Percentiles rank a stretch among this genome's conserved stretches.
Conservation (phyloP, 2,888 invertebrate species). For the Troides aeacus region DNA sequence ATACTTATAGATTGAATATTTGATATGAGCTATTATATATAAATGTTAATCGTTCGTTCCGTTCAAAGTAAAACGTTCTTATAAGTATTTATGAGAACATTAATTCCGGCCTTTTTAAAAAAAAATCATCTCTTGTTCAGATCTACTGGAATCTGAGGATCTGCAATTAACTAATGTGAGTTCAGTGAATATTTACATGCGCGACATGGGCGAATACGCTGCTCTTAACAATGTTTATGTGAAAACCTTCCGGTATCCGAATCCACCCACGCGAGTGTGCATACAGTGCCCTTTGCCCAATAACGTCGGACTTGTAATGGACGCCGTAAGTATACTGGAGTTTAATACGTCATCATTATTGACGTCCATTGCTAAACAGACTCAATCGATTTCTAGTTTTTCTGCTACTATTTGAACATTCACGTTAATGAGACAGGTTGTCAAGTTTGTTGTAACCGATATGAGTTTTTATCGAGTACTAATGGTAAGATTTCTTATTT, state of each 20-base stretch:
- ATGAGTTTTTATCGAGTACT: no score
- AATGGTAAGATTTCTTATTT: no score
- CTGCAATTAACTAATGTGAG: constrained; percentile 84
- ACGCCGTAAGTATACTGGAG: constrained; percentile 79
- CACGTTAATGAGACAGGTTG: no score
- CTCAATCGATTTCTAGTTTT: no score
- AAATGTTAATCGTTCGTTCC: no score
- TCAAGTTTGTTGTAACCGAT: no score
- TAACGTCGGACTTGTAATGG: constrained; percentile 87
- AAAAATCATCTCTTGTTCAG: constrained; percentile 58
- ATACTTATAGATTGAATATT: no score
- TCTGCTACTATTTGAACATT: no score
- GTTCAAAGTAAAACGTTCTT: no score
- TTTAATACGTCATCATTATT: neutral
- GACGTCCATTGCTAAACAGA: no score
- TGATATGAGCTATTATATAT: no score
- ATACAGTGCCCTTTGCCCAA: constrained; percentile 88
- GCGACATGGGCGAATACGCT: constrained; percentile 89
- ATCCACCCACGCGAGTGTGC: constrained; percentile 93
- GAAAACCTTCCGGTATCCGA: constrained; percentile 84
- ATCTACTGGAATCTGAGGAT: constrained; percentile 69
- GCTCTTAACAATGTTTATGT: constrained; percentile 89
- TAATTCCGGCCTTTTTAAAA: neutral
- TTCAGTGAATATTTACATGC: constrained; percentile 90
- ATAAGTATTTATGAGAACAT: no score